Percentiles rank a stretch among this genome's conserved stretches.
These are phyloP conservation scores for Eleginops maclovinus DNA, from an alignment of 2,113 vertebrate genomes.

Conservation along the genomic window DNA sequence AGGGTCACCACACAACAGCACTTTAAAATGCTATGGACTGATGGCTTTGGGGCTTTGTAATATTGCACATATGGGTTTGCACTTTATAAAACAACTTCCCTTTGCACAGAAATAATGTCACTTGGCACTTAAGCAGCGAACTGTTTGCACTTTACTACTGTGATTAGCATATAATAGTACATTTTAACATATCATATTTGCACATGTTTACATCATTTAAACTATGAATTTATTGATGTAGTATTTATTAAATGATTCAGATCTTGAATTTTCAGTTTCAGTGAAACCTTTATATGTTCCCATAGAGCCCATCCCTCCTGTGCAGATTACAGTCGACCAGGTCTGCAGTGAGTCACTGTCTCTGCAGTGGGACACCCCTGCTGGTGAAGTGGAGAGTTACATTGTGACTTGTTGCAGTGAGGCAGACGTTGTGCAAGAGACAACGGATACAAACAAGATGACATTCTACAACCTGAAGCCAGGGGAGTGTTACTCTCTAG, in stretches of 20 bases:
- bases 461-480: background rate
- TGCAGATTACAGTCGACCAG: background rate
- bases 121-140: too few species aligned
- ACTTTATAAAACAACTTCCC: too few species aligned
- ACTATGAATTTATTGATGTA: too few species aligned
- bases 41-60: too few species aligned
- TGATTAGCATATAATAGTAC: too few species aligned
- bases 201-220: too few species aligned
- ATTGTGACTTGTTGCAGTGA: background rate
- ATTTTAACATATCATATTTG: too few species aligned
- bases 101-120: too few species aligned
- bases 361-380: slow-evolving; percentile 6
- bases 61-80: too few species aligned
- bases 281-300: background rate
- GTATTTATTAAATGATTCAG: too few species aligned
- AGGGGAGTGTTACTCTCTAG: background rate
- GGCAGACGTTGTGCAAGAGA: background rate
- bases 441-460: background rate
- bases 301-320: slow-evolving; percentile 23
- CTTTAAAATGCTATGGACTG: background rate
- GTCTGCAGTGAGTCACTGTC: slow-evolving; percentile 11
- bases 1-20: background rate
- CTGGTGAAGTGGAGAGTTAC: slow-evolving; percentile 29
- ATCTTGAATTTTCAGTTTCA: background rate
- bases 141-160: too few species aligned